Evolutionary conservation across 2,113 vertebrate species (phyloP), one percentile per base, ranked within the genome.

Genomic region (Alligator sinensis): DNA sequence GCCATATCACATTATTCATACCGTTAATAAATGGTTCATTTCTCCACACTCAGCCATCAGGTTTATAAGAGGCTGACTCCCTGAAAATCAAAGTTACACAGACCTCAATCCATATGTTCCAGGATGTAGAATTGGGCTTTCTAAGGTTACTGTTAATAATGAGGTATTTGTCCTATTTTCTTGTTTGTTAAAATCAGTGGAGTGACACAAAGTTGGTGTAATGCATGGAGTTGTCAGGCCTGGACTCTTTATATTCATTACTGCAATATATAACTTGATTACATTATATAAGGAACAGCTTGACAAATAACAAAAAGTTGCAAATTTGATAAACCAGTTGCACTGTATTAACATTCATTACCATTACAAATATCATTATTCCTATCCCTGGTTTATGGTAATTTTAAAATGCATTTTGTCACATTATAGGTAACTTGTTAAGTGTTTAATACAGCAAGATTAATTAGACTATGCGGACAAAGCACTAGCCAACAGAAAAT

Each of bases 391-490:
- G 61, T 15, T n/a, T 63, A 47, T 25, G 80, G 2, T 77, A 95
- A 84, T 80, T 95, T 86, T 30, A 6, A 93, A 77, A 82, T 94
- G 64, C 72, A 80, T 86, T 86, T 93, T 83, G 58, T 88, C 92
- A 58, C 3, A 47, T 83, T 94, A 61, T 18, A 89, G 18, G 24
- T 79, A 82, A 90, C 63, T 2, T 27, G 91, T 91, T 88, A 21
- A 85, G 3, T 70, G 4, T 88, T 96, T 84, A 61, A 11, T 77
- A 68, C 5, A 79, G 27, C n/a, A 83, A 82, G 28, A 90, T 83
- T 61, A 84, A 81, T 85, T 22, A 2, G 3, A 75, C 34, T 68
- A n/a, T 3, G 63, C 14, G 77, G 13, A 58, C n/a, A 87, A 86
- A 91, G 1, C 11, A 64, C 5, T 88, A 66, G 2, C 27, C 74